phyloP scores from a whole-genome alignment of 2,888 invertebrate genomes.

The Dolichomitus sp. region DNA sequence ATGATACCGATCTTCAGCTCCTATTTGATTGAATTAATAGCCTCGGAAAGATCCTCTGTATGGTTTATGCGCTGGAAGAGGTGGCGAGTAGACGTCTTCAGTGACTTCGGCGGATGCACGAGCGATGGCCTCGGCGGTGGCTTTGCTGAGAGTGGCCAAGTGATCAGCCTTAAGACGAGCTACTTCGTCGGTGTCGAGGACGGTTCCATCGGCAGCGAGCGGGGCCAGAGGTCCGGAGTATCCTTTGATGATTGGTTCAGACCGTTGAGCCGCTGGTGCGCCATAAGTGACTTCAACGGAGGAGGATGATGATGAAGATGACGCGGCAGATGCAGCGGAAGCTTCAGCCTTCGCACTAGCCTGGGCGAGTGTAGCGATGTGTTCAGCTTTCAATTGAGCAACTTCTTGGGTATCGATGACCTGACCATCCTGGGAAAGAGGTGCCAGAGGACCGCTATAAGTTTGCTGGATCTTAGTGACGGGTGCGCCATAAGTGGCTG shows the following conservation, averaged over 20 bases:
- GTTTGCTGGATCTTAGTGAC: not conserved
- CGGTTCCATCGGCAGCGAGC: not conserved
- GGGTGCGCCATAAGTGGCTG: not conserved
- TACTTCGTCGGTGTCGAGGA: constrained; percentile 28
- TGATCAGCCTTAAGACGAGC: constrained; percentile 1
- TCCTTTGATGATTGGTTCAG: not conserved
- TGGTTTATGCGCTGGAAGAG: not conserved
- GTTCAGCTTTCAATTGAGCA: constrained; percentile 77
- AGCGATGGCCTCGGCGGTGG: constrained; percentile 23
- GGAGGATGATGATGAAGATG: constrained; percentile 28
- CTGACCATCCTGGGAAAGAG: constrained; percentile 38
- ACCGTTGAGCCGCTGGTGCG: not conserved
- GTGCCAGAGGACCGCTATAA: not conserved
- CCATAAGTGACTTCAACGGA: not conserved
- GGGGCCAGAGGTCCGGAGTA: constrained; percentile 1
- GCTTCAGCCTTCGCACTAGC: constrained; percentile 83
- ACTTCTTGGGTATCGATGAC: constrained; percentile 71
- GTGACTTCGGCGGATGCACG: not conserved
- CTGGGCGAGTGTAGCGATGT: constrained; percentile 71
- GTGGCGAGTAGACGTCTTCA: not conserved
- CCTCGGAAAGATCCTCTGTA: not conserved
- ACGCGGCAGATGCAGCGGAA: constrained; percentile 17
- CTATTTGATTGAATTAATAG: not conserved
- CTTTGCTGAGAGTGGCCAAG: constrained; percentile 26
- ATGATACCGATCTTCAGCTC: not conserved